Evolutionary conservation across 1,140 invertebrate genomes (phyloP), one percentile per base, ranked within the genome.

Genomic region (Platyscapa corneri): DNA sequence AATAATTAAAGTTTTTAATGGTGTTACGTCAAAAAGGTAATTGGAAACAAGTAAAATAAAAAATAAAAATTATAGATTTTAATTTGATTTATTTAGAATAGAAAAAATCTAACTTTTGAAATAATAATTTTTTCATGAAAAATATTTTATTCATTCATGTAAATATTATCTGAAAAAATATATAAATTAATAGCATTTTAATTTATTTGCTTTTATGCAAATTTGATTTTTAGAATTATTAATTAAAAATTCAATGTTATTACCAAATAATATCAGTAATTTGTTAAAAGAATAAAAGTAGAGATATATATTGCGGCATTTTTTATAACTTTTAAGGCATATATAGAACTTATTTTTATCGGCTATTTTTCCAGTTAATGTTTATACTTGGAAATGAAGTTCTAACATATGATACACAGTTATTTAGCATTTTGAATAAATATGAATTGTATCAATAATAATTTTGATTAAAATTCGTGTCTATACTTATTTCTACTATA

Each of bases 121-220:
- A 20, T 53, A 7, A 53, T 53, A 7, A 20, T 2, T 53, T 53
- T 53, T 53, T 53, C 18, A 53, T 53, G 2, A 12, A 53, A 53
- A 14, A 16, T 53, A 14, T 20, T 20, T 12, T 16, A 18, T 14
- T 53, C 2, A 14, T 18, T 18, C 2, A 18, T 53, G 18, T 14
- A 53, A 53, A 18, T 53, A 53, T 53, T 53, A 53, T 53, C 18
- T 6, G 14, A n/a, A n/a, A n/a, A 67, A 67, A 67, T 67, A 16
- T 14, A 67, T 32, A 32, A 67, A 14, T 32, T 5, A 30, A 67
- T 67, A 5, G 14, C 12, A 32, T 67, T 32, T 67, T 5, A 34
- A 67, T 67, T 64, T 67, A 2, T 67, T 67, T 32, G 65, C 12
- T 67, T 64, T 67, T 67, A 67, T 67, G 65, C 16, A 67, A 67